phyloP scores from a whole-genome alignment of 37 sponge, comb jelly and placozoan genomes.

The Corticium candelabrum region DNA sequence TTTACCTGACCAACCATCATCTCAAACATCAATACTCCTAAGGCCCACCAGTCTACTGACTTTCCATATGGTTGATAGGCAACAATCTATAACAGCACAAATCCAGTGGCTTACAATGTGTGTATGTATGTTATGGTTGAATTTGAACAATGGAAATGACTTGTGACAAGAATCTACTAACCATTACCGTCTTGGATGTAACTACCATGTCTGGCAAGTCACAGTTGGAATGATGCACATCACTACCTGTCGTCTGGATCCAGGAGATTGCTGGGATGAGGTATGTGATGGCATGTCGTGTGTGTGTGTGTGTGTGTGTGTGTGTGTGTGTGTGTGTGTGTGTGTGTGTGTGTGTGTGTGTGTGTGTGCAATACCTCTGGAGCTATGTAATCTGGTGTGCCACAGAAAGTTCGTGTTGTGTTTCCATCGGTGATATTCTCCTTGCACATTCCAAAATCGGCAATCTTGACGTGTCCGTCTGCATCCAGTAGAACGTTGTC shows the following conservation, averaged over 20 bases:
- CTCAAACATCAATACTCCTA: slow-evolving; percentile 87
- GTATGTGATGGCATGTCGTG: too few species aligned
- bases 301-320: slow-evolving; percentile 2
- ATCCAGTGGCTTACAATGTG: background rate
- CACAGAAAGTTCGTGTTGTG: slow-evolving; percentile 92
- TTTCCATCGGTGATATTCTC: slow-evolving; percentile 67
- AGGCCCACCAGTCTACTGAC: slow-evolving; percentile 98
- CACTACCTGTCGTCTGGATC: too few species aligned
- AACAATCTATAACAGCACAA: slow-evolving; percentile 73
- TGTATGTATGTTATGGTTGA: background rate
- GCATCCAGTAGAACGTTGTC: slow-evolving; percentile 88
- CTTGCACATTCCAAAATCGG: slow-evolving; percentile 98
- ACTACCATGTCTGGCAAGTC: too few species aligned
- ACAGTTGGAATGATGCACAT: too few species aligned
- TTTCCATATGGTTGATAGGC: slow-evolving; percentile 75
- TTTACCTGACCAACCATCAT: slow-evolving; percentile 84
- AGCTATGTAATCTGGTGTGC: slow-evolving; percentile 98
- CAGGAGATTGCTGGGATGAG: too few species aligned
- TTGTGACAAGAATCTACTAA: too few species aligned
- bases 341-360: slow-evolving; percentile 5
- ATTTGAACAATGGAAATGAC: too few species aligned
- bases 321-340: slow-evolving; percentile 5
- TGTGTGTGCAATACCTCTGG: slow-evolving; percentile 76
- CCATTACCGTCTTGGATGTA: too few species aligned
- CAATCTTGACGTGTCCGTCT: slow-evolving; percentile 95